These are phyloP conservation scores for Microchirus variegatus DNA, from an alignment of 2,797 vertebrate species.

Conservation along the genomic window DNA sequence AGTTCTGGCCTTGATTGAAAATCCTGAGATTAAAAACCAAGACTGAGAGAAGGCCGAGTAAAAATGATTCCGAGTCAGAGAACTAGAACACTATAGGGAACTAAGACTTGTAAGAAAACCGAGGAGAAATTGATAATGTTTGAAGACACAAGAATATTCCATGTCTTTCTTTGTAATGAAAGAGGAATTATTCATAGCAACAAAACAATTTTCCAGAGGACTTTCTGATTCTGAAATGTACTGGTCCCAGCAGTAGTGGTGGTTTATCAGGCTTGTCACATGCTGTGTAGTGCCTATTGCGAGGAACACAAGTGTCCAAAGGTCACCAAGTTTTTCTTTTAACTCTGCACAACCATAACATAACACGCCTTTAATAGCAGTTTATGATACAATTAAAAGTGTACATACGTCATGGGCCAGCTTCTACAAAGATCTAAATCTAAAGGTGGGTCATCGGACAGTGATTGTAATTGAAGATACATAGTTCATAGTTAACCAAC, in stretches of 20 bases:
- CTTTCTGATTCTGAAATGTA: background rate
- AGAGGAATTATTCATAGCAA: no score
- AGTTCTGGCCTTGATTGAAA: no score
- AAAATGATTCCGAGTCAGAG: no score
- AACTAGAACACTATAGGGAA: no score
- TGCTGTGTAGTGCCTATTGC: background rate
- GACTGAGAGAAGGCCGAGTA: no score
- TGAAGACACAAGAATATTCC: no score
- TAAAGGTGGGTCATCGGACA: constrained; percentile 23
- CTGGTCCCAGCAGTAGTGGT: background rate
- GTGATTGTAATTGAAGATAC: no score
- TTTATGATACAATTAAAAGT: constrained; percentile 5
- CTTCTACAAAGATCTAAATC: background rate
- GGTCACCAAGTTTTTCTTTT: background rate
- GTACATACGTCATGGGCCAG: background rate
- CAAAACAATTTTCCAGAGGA: no score
- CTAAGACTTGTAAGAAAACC: no score
- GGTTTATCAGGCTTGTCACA: background rate
- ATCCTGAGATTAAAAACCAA: no score
- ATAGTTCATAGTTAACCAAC: background rate
- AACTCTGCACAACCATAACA: constrained; percentile 5
- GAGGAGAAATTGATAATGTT: no score
- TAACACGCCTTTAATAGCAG: background rate
- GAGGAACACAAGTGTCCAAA: constrained; percentile 7
- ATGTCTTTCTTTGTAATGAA: no score